Conservation (phyloP, 2,888 invertebrate genomes). For the Stenurella melanura region DNA sequence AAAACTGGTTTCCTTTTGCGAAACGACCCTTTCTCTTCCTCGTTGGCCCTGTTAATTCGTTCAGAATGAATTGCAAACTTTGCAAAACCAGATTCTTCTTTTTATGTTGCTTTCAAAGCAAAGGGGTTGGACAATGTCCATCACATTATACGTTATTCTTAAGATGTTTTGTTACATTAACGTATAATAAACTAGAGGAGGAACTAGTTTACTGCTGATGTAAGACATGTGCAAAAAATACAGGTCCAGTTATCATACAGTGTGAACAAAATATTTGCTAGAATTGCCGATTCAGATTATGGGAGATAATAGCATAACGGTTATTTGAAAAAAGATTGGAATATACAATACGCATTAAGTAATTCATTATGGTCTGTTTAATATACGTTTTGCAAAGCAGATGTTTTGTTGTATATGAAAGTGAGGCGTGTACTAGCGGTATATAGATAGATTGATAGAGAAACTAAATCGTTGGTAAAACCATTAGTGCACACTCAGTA, state of each 20-base stretch:
- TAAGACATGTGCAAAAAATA: conserved; percentile 14
- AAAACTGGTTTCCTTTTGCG: conserved; percentile 13
- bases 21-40: conserved; percentile 26
- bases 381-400: background rate
- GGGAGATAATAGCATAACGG: conserved; percentile 21
- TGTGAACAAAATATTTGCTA: conserved; percentile 4
- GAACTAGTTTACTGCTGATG: conserved; percentile 22
- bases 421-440: background rate
- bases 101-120: conserved; percentile 4
- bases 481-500: too few species aligned
- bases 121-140: conserved; percentile 25
- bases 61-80: conserved; percentile 31
- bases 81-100: conserved; percentile 29
- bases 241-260: conserved; percentile 9
- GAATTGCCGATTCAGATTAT: conserved; percentile 16
- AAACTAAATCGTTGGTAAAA: too few species aligned
- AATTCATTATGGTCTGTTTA: background rate
- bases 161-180: conserved; percentile 8
- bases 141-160: background rate
- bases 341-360: background rate
- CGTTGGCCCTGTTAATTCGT: conserved; percentile 1
- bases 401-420: background rate
- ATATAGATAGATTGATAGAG: too few species aligned
- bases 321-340: conserved; percentile 2
- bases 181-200: conserved; percentile 9